These are phyloP conservation scores for Dipodomys merriami DNA, from an alignment of 2,113 vertebrate species.

Conservation along the genomic window DNA sequence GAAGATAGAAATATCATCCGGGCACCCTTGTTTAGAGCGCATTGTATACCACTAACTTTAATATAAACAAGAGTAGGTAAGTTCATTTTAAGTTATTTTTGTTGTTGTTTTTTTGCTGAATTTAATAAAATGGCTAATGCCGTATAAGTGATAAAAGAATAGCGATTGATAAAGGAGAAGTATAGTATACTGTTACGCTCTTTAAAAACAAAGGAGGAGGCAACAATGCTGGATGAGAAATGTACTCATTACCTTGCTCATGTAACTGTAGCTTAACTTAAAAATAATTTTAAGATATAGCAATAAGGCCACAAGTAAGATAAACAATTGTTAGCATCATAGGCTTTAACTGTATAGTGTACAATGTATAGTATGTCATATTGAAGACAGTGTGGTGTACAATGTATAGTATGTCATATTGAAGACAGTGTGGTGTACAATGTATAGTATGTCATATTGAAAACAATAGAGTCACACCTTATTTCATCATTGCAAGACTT, in stretches of 20 bases:
- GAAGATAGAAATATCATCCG: constrained; percentile 36
- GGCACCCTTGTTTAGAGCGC: constrained; percentile 16
- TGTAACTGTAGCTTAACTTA: too few species aligned
- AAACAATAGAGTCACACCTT: neutral
- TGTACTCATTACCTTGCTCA: too few species aligned
- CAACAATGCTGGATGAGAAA: too few species aligned
- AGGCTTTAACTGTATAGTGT: neutral
- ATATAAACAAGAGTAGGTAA: constrained; percentile 44
- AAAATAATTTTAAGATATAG: constrained; percentile 41
- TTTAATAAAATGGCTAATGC: neutral
- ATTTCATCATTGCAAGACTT: neutral
- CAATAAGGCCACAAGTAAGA: neutral
- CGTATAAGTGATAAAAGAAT: neutral
- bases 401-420: too few species aligned
- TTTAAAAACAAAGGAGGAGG: neutral
- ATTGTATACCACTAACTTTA: neutral
- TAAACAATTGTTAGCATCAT: neutral
- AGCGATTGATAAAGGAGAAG: neutral
- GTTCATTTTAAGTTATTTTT: neutral
- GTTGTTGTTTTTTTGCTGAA: constrained; percentile 15
- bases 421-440: too few species aligned
- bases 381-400: too few species aligned
- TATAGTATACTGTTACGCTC: neutral
- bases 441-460: neutral
- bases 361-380: too few species aligned